Evolutionary conservation across 2,888 invertebrate species (phyloP), one percentile per base, ranked within the genome.

Genomic region (Tridacna gigas): DNA sequence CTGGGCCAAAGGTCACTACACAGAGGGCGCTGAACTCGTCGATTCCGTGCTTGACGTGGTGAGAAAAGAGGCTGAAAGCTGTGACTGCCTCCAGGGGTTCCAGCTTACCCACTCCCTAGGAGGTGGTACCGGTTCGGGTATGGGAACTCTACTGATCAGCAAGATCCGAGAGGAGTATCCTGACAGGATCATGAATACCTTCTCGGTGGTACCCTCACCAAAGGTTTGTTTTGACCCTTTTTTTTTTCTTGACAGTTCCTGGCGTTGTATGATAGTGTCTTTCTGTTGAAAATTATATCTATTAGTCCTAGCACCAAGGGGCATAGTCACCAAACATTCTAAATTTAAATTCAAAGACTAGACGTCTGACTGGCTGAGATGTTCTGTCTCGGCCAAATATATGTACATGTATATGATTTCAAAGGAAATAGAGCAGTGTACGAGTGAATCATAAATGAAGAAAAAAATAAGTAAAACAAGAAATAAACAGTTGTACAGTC

Each of bases 1-100:
- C 95, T 97, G 98, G 90, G 97, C 97, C 37, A 98, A 98, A 95
- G 98, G 98, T 83, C 98, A 98, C 94, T 98, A 98, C 96, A 98
- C 98, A 85, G 74, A 99, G 99, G 95, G 95, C 99, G 84, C 95
- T 99, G 90, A 93, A 84, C 88, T 93, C 22, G 94, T 94, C 18
- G 93, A 94, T 85, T 93, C 93, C 15, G 93, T 93, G 48, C 88
- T 93, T 20, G 93, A 93, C 89, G 93, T 93, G 75, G 93, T 93
- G 15, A 86, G 93, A 25, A 93, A 93, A 79, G 93, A 93, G 82
- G 92, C 93, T 13, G 93, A 93, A 78, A 91, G 90, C 77, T 93
- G 93, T 83, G 92, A 94, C 77, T 93, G 93, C 83, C 90, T 93
- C 47, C 93, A 94, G 86, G 94, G 94, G 79, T 94, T 94, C 90